Percentiles rank a stretch among this genome's conserved stretches.
Evolutionary conservation across 2,797 vertebrate species (phyloP).

Genomic region (Argyrosomus regius): DNA sequence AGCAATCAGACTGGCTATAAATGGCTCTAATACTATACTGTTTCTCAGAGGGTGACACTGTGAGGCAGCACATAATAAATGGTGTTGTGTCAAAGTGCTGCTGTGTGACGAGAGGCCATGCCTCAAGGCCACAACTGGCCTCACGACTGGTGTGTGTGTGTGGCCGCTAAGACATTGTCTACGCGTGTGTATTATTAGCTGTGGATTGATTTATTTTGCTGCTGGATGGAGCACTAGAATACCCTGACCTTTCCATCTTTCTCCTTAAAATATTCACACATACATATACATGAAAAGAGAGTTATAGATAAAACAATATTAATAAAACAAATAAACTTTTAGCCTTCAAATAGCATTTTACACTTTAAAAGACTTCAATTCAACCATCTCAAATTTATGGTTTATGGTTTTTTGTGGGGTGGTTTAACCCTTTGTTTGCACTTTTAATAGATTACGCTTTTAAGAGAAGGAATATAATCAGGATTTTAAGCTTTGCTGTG

Average conservation of each 20-base stretch:
- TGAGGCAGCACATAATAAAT: conserved; percentile 54
- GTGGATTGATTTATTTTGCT: conserved; percentile 14
- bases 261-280: not conserved
- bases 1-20: conserved; percentile 57
- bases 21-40: conserved; percentile 36
- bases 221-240: not conserved
- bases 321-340: not conserved
- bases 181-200: conserved; percentile 30
- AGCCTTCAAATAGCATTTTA: not conserved
- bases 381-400: not conserved
- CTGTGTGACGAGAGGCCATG: conserved; percentile 38
- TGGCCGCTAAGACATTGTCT: conserved; percentile 10
- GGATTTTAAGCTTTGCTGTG: not conserved
- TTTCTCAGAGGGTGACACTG: conserved; percentile 33
- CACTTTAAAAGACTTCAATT: not conserved
- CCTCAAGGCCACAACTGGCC: conserved; percentile 53
- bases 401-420: not conserved
- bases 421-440: not conserved
- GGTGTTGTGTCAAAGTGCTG: conserved; percentile 29
- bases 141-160: conserved; percentile 5
- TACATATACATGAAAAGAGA: too few relatives aligned
- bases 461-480: not conserved
- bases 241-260: not conserved
- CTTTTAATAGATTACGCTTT: not conserved
- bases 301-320: not conserved